phyloP scores from a whole-genome alignment of 2,113 vertebrate species.

The Albula goreensis region DNA sequence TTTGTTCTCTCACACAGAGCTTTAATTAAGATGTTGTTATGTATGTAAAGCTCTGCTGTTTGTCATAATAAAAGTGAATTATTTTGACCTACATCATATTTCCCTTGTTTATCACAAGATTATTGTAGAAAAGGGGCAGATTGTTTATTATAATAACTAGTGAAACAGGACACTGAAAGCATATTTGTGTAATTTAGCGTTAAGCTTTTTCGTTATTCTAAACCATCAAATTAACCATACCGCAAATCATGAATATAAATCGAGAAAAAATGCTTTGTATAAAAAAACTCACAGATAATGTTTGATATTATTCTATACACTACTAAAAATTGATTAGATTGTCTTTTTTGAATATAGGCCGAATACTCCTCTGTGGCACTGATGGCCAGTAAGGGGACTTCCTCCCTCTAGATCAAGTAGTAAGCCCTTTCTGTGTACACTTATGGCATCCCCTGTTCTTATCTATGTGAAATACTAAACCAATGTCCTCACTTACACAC shows the following conservation, averaged over 20 bases:
- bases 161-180: background rate
- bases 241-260: background rate
- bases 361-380: too few relatives aligned
- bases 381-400: too few relatives aligned
- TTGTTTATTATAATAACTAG: background rate
- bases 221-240: background rate
- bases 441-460: too few relatives aligned
- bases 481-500: too few relatives aligned
- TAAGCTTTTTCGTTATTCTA: background rate
- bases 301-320: too few relatives aligned
- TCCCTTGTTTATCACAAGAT: background rate
- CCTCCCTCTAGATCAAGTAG: too few relatives aligned
- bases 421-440: too few relatives aligned
- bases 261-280: too few relatives aligned
- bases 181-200: background rate
- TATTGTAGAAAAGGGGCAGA: background rate
- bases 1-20: background rate
- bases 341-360: too few relatives aligned
- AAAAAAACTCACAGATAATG: too few relatives aligned
- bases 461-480: too few relatives aligned
- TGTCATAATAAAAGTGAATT: background rate
- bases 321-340: too few relatives aligned
- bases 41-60: background rate
- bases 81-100: background rate
- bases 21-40: background rate